Evolutionary conservation across 2,888 invertebrate genomes (phyloP), one percentile per base, ranked within the genome.

Genomic region (Notodonta dromedarius): DNA sequence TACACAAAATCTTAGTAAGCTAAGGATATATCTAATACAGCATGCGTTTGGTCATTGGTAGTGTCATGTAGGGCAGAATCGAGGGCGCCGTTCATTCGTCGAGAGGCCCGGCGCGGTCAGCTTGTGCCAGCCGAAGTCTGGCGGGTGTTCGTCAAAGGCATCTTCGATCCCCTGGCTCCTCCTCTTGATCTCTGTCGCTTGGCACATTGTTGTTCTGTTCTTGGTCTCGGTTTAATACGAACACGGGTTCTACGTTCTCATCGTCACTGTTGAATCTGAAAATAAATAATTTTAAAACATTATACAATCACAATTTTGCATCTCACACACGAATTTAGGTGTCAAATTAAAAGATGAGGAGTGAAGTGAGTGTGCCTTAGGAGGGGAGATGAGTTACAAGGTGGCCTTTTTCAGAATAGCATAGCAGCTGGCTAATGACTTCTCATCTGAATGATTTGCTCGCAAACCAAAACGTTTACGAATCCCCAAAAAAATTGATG

Each of bases 231-330:
- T 79, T 86, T 71, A 91, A 70, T 55, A 88, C 85, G 66, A 89
- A 87, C 7, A 86, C 86, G 16, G 92, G 91, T 66, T 91, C 89
- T 11, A 91, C 87, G 58, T 85, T 86, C 66, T 91, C 92, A 56
- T 91, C 91, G 2, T 88, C 87, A 58, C 77, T 80, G 68, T 87
- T 88, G 66, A 91, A 91, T 71, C 91, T 91, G 82, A 57, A 60
- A 57, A 39, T 55, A 51, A 53, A 62, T 24, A 24, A 24, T 24
- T 24, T 2, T 2, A 24, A 24, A 44, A 44, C 12, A 44, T 12
- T 9, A 44, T 6, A 5, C 40, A 2, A 9, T 40, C 40, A 40
- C 9, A 6, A 40, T 8, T 40, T 8, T 6, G 7, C 9, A 40
- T 40, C 40, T 40, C 40, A 5, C 7, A 40, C 24, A 24, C 24